Base-by-base conservation (phyloP, 2,888 invertebrate species). In the Drosophila seclusa region DNA sequence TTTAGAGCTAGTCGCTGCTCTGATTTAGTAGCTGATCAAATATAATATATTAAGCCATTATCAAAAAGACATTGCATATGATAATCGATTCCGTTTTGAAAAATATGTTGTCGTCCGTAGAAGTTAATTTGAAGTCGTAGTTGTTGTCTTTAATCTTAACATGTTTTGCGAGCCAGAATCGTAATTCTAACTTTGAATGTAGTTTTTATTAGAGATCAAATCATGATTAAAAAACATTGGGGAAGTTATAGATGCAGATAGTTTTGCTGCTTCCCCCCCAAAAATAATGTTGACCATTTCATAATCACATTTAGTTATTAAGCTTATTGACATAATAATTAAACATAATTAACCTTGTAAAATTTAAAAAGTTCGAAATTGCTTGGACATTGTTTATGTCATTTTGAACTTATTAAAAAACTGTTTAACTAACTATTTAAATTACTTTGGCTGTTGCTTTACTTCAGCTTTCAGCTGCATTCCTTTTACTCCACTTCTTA, bases 91-190 rank as follows among this genome's bases (percentile, higher is more conserved):
- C 0, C 7, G 21, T 21, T 13, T 7, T 21, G 3, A 45, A 13
- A 13, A 13, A 1, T 2, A 1, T 38, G 0, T 18, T 0, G 18
- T 38, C 7, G 3, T 38, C 2, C 18, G 8, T 7, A 18, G 18
- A 38, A 38, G 18, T 8, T 2, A 8, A 18, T 2, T 11, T 11
- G 1, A 1, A 42, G n/a, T 21, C 2, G n/a, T 8, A 11, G n/a
- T 5, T 13, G 0, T 2, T 13, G 34, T 11, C 6, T n/a, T 42
- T 10, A 7, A 0, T 32, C 32, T 32, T 32, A 16, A 16, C 16
- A 2, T 6, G 5, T 16, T 16, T 36, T 16, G 16, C 16, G 16
- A 36, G 16, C 0, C 13, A 34, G 13, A 34, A 34, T 13, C 13
- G 5, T 1, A 5, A 6, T 0, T 38, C 8, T 18, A 38, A 18